Conservation (phyloP, 2,113 vertebrate species). For the Oriolus oriolus region DNA sequence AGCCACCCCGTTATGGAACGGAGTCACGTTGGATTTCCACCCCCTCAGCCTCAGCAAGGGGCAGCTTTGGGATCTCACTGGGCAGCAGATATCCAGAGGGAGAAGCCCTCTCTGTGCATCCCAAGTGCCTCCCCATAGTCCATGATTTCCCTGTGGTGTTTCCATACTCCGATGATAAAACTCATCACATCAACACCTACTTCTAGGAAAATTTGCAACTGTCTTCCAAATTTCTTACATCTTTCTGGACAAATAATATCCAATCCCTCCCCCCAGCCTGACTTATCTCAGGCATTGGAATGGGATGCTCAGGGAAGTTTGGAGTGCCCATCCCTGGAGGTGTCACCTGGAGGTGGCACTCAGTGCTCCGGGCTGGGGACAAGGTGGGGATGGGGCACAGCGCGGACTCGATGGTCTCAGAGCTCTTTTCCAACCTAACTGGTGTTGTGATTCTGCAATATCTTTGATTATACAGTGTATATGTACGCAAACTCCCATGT, state of each 20-base stretch:
- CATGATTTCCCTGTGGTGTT: neutral
- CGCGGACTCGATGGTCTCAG: neutral
- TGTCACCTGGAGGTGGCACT: neutral
- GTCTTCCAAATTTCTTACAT: neutral
- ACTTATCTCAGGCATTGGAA: neutral
- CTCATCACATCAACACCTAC: neutral
- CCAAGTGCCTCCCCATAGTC: neutral
- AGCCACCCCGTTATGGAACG: neutral
- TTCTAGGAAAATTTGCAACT: neutral
- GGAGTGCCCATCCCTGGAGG: neutral
- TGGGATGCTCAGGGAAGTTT: neutral
- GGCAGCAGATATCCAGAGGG: neutral
- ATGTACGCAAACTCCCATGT: rapidly evolving
- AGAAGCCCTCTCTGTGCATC: neutral
- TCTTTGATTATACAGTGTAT: neutral
- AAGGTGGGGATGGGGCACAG: neutral
- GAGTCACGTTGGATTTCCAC: rapidly evolving
- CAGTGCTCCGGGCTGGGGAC: neutral
- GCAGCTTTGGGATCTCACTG: neutral
- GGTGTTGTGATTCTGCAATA: neutral
- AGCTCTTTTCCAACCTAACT: neutral
- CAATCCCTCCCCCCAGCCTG: neutral
- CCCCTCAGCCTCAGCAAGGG: neutral
- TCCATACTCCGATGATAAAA: neutral
- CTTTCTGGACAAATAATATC: neutral